Conservation (phyloP, 2,797 vertebrate genomes). For the Peromyscus nudipes region DNA sequence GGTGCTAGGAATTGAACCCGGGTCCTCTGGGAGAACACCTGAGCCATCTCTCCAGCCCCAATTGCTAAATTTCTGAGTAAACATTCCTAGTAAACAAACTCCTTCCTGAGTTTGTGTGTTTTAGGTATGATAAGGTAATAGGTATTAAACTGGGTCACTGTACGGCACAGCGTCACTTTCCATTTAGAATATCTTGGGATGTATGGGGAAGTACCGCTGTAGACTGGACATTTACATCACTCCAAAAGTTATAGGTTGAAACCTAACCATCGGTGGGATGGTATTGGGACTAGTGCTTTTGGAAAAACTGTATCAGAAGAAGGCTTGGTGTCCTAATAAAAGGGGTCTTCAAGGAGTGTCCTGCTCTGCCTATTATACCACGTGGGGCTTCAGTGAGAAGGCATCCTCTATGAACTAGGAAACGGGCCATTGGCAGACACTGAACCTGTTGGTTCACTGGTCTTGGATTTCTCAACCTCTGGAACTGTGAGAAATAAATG, state of each 20-base stretch:
- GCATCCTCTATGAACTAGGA: not conserved
- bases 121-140: not conserved
- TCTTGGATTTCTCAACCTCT: not conserved
- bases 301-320: not conserved
- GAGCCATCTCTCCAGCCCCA: not conserved
- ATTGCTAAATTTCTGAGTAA: slow-evolving; percentile 5
- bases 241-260: not conserved
- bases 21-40: not conserved
- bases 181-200: slow-evolving; percentile 22
- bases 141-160: not conserved
- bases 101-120: not conserved
- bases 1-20: not conserved
- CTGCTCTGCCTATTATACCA: not conserved
- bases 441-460: not conserved
- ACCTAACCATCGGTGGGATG: not conserved
- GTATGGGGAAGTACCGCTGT: not conserved
- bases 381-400: not conserved
- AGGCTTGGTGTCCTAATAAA: not conserved
- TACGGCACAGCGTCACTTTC: not conserved
- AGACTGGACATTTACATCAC: not conserved
- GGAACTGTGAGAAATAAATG: not conserved
- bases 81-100: not conserved
- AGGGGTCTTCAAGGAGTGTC: not conserved
- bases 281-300: not conserved
- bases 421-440: not conserved